Base-by-base conservation (phyloP, 1,140 invertebrate species). In the Trissolcus basalis region DNA sequence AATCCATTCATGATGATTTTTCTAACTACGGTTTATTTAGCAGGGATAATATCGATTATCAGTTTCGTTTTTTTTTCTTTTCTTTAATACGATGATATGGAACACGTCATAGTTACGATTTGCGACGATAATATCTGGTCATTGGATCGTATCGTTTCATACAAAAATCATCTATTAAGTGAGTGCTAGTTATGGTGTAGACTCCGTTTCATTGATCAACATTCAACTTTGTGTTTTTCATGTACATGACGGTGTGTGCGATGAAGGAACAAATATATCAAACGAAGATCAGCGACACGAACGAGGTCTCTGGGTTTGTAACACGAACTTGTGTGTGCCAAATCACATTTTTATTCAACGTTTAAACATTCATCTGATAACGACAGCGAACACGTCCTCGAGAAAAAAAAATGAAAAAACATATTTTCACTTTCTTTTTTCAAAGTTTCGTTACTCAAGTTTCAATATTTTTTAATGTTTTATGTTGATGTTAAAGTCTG, bases 1-100 rank as follows among this genome's bases (percentile, higher is more conserved):
- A 60, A 54, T 70, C 48, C 73, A 70, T 32, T 65, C 16, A 55
- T 55, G 60, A 53, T 56, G 56, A 32, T 6, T 61, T 44, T 79
- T 44, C 63, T 78, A 80, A 41, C 19, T 27, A 27, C 19, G 19
- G 19, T 27, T 39, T 74, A 74, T 53, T 65, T 75, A 77, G 63
- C 14, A 19, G 12, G 75, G 55, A 10, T 73, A 79, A 75, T 80
- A 77, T 79, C 78, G 72, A 71, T 61, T 68, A 74, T 79, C 56
- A 73, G 14, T 73, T 70, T 32, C 69, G 8, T 16, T 60, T 41
- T 12, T 48, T 55, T 45, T 59, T 48, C 48, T 44, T 60, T 54
- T 64, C 63, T 80, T 80, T 76, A 75, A 79, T 70, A 53, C 77
- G 77, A 81, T 82, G 82, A 85, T 85, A 85, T 85, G 84, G 68